Base-by-base conservation (phyloP, 2,797 vertebrate genomes). In the Oreortyx pictus region DNA sequence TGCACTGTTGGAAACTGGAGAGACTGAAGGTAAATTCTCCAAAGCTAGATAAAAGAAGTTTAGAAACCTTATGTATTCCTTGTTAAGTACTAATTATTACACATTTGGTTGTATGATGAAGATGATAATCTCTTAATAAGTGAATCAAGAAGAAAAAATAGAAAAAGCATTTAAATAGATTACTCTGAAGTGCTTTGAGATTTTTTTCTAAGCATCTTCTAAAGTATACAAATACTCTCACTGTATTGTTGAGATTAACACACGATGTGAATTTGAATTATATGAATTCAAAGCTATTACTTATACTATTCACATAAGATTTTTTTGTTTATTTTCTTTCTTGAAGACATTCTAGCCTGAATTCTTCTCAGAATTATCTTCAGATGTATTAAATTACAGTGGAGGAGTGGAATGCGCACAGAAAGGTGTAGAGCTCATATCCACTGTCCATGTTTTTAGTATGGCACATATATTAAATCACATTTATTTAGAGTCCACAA, bases 301-400 rank as follows among this genome's bases (percentile, higher is more conserved):
- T 89, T 61, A 64, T 17, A 33, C 11, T 29, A 31, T 2, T 10
- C 8, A 50, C 8, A 76, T 64, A 93, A 71, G 9, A 11, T 1
- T 35, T 35, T 39, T 15, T 46, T 83, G 57, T 14, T 87, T 65
- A 11, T 86, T 47, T 46, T 86, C 39, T 25, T 74, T 73, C 64
- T 73, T 82, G 60, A 59, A 33, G 31, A 29, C 4, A 46, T 23
- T 44, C 60, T 94, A 47, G 6, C 61, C n/a, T 47, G 23, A 86
- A 94, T 57, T 60, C 9, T 74, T 84, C 37, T 70, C 59, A 76
- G 52, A 89, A 56, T 91, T 87, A 95, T 73, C 73, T 65, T 90
- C 77, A 93, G 7, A 9, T 92, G 79, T 91, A 57, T 97, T 87
- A 87, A 91, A 92, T 96, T 95, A 94, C 61, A 82, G 61, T 59